These are phyloP conservation scores for Sturmia bella DNA, from an alignment of 2,888 invertebrate genomes.

Conservation along the genomic window DNA sequence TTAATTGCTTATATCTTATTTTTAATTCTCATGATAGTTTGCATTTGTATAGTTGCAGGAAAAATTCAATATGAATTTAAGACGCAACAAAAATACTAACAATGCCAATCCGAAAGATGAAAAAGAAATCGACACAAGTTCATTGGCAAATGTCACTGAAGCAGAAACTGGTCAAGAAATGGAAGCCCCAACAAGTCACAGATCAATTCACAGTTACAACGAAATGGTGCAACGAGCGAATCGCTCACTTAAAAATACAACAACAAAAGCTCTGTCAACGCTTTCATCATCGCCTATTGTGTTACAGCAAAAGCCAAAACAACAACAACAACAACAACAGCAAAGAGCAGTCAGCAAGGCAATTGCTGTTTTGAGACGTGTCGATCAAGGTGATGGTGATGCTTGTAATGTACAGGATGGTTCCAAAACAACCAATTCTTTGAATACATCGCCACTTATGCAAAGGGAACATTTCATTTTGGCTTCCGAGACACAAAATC, in stretches of 20 bases:
- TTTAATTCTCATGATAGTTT: not conserved
- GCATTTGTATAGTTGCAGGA: conserved; percentile 69
- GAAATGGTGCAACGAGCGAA: conserved; percentile 44
- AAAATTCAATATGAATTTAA: conserved; percentile 69
- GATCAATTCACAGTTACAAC: conserved; percentile 50
- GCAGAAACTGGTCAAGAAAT: conserved; percentile 46
- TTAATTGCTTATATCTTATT: not conserved
- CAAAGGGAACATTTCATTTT: conserved; percentile 32
- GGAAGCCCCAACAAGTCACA: conserved; percentile 53
- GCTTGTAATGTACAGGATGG: conserved; percentile 41
- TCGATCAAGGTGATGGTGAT: conserved; percentile 73
- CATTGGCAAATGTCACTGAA: conserved; percentile 33
- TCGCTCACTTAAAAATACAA: conserved; percentile 49
- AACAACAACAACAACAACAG: conserved; percentile 35
- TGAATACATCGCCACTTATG: not conserved
- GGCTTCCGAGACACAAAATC: conserved; percentile 32
- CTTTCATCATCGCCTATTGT: conserved; percentile 10
- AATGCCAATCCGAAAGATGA: conserved; percentile 38
- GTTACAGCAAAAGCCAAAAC: conserved; percentile 31
- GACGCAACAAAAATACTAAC: conserved; percentile 59
- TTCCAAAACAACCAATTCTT: conserved; percentile 22
- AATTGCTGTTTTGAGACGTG: conserved; percentile 46
- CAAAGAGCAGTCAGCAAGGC: conserved; percentile 17
- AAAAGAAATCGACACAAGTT: conserved; percentile 39
- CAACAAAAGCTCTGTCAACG: conserved; percentile 18